phyloP scores from a whole-genome alignment of 2,888 invertebrate species.

The Eupithecia inturbata region DNA sequence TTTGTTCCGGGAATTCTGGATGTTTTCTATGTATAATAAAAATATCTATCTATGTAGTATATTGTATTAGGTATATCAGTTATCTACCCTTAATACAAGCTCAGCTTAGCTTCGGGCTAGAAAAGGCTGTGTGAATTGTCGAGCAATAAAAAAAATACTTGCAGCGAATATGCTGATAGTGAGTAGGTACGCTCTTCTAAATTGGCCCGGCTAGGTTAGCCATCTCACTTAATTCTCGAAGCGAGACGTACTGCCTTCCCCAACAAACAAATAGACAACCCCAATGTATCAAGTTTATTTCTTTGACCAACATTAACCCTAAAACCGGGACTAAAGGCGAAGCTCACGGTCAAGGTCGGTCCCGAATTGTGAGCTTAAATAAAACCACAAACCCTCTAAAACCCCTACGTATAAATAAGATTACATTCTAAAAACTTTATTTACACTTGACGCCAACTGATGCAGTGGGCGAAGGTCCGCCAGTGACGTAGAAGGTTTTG shows the following conservation, averaged over 20 bases:
- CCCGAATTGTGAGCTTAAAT: neutral
- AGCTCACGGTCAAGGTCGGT: neutral
- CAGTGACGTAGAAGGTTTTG: no score
- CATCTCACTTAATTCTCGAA: neutral
- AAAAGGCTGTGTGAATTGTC: no score
- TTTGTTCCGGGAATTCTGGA: no score
- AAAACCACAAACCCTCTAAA: slow-evolving; percentile 2
- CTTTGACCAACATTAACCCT: slow-evolving; percentile 2
- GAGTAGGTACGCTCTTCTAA: no score
- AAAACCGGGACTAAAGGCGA: neutral
- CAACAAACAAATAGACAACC: neutral
- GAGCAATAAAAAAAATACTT: no score
- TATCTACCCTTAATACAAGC: no score
- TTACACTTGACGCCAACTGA: neutral
- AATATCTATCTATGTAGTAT: no score
- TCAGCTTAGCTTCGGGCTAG: no score
- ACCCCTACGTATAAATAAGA: neutral
- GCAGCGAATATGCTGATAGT: no score
- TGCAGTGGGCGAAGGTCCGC: neutral
- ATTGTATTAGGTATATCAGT: no score
- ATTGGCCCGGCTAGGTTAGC: neutral
- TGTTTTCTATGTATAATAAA: no score
- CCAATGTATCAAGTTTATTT: slow-evolving; percentile 1
- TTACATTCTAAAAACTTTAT: neutral
- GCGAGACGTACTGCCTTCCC: neutral